phyloP scores from a whole-genome alignment of 2,797 vertebrate genomes.

The Anguilla marmorata region DNA sequence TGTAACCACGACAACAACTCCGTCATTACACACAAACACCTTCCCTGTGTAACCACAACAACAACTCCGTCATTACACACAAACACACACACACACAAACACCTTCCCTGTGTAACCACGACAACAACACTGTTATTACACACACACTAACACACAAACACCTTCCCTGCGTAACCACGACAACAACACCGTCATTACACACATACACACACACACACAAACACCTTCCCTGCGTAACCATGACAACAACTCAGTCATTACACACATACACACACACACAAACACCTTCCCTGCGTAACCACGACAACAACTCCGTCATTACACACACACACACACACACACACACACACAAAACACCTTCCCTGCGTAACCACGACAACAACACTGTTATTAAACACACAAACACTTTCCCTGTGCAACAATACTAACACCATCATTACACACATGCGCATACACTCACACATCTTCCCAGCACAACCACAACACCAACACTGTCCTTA shows the following conservation, averaged over 20 bases:
- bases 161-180: too few relatives aligned
- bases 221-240: too few relatives aligned
- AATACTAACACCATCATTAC: background rate
- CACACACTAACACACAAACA: background rate
- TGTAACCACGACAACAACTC: too few relatives aligned
- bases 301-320: background rate
- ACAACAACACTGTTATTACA: too few relatives aligned
- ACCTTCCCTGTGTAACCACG: too few relatives aligned
- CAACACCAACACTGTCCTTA: background rate
- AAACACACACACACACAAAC: background rate
- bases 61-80: background rate
- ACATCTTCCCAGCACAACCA: background rate
- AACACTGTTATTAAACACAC: background rate
- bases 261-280: conserved; percentile 32
- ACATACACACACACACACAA: background rate
- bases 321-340: background rate
- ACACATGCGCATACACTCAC: background rate
- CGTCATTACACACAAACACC: background rate
- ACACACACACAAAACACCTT: background rate
- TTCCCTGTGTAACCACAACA: background rate
- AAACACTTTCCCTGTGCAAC: background rate
- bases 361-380: background rate
- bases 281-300: conserved; percentile 80
- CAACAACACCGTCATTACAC: background rate
- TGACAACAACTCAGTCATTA: background rate